Base-by-base conservation (phyloP, 1,140 invertebrate genomes). In the Listronotus oregonensis region DNA sequence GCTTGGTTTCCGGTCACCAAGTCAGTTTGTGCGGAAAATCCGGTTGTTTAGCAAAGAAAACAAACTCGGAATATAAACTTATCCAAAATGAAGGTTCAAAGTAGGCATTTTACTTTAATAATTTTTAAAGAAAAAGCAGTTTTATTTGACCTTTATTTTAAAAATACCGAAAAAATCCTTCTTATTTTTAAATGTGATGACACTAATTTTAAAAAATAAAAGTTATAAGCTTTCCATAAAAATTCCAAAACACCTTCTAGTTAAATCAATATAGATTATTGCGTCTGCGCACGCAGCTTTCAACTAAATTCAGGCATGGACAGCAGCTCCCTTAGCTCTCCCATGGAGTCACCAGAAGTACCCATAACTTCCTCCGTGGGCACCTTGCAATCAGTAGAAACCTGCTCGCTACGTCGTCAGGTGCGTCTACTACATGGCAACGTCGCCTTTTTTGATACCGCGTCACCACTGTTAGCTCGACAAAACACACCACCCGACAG, bases 331-430 rank as follows among this genome's bases (percentile, higher is more conserved):
- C 82, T 89, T 42, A 88, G 87, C 49, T 91, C 89, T 55, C 89
- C 90, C 7, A 83, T 90, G 68, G 90, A 85, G 67, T 88, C 86
- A 15, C 86, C 86, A 14, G 85, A 86, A 64, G 82, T 83, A 54
- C 83, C 83, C 65, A 82, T 84, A 57, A 85, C 85, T 63, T 86
- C 84, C 71, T 86, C 84, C 51, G 81, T 85, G 68, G 85, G 81
- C 7, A 86, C 85, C 11, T 75, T 87, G 72, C 85, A 87, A 75
- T 85, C 85, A 12, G 80, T 84, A 70, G 79, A 85, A 76, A 82
- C 83, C 68, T 81, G 82, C 77, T 84, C 84, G 76, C 34, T 54
- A 34, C 82, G 74, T 77, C 83, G 79, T 74, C 82, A 80, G 74
- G 78, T 78, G 75, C 79, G 75, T 78, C 76, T 71, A 68, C 64